Base-by-base conservation (phyloP, 2,888 invertebrate genomes). In the Parnassius apollo region DNA sequence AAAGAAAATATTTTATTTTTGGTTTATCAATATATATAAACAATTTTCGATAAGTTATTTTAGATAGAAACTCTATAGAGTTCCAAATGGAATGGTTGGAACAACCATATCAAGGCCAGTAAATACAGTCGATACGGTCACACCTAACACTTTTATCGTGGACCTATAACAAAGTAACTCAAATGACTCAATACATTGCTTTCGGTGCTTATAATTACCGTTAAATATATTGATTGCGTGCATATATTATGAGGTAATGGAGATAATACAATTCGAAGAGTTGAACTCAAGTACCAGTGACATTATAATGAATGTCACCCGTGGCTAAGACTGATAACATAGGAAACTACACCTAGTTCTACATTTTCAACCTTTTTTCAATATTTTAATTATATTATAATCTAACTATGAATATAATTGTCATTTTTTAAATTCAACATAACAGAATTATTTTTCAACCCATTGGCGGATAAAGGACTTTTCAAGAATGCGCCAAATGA, bases 281-380 rank as follows among this genome's bases (percentile, higher is more conserved):
- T 49, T 71, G 66, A 69, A 80, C n/a, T 71, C 74, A 71, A 71
- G 64, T 65, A 70, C 73, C 72, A 73, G 68, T 74, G 53, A 8
- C 2, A 49, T 8, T 49, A 49, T 42, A 45, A 75, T 75, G 73
- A 72, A 66, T 78, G 80, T 81, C 80, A 80, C 69, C 69, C 71
- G 75, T 72, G 75, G 73, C 77, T 76, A 77, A 78, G 78, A 79
- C 76, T 75, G 82, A 85, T 85, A 84, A 84, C 82, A 83, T 82
- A 81, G 62, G 69, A 68, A 66, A 67, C 62, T 72, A 69, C 71
- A 72, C 70, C 72, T 72, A 75, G 70, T 71, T 73, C 70, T 68
- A 48, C 12, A 49, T 35, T 54, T 59, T n/a, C 35, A 10, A 59
- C 18, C 18, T 18, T 18, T 18, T 18, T 18, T 18, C 18, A 18